These are phyloP conservation scores for Spermophilus dauricus DNA, from an alignment of 2,113 vertebrate genomes.

Conservation along the genomic window DNA sequence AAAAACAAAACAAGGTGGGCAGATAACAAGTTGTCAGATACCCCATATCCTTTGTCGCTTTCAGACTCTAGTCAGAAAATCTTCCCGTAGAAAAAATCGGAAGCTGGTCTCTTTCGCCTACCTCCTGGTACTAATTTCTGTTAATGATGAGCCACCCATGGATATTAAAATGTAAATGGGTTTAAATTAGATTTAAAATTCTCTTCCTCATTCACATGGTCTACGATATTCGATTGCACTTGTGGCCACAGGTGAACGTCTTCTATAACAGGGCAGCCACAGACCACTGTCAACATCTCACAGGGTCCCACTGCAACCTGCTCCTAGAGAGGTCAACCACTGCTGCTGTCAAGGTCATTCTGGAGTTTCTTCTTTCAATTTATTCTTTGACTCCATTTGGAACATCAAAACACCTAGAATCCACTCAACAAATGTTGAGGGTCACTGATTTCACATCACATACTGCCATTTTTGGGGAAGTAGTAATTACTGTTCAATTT, in stretches of 20 bases:
- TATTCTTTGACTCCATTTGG: not conserved
- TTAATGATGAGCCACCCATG: not conserved
- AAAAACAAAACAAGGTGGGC: not conserved
- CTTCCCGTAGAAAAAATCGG: not conserved
- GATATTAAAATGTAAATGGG: not conserved
- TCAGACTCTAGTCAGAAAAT: not conserved
- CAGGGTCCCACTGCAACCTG: not conserved
- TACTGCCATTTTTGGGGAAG: not conserved
- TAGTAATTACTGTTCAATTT: not conserved
- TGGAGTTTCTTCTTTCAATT: not conserved
- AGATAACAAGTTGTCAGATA: not conserved
- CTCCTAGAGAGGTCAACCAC: too few species aligned
- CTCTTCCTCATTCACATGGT: not conserved
- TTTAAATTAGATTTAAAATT: not conserved
- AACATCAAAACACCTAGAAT: not conserved
- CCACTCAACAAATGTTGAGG: not conserved
- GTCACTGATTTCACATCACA: not conserved
- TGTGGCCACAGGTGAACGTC: not conserved
- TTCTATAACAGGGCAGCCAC: not conserved
- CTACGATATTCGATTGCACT: not conserved
- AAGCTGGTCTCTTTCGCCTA: not conserved
- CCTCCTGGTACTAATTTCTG: not conserved
- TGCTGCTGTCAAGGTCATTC: not conserved
- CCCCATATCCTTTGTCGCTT: not conserved
- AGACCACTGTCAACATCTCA: too few species aligned